Evolutionary conservation across 2,113 vertebrate species (phyloP).

Genomic region (Solea senegalensis): DNA sequence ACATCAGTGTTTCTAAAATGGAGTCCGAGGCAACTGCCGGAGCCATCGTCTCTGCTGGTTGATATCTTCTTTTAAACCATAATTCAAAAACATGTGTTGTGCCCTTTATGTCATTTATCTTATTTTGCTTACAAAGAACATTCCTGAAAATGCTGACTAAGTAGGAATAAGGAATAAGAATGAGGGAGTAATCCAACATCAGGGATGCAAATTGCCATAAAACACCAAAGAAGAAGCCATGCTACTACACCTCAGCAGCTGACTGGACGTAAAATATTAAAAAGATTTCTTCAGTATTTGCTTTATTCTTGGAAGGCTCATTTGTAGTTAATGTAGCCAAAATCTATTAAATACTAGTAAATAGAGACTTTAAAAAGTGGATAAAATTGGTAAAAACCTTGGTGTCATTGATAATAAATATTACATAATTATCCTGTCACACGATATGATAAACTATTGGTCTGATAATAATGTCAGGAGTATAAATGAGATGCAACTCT

Average conservation of each 20-base stretch:
- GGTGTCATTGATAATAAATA: too few relatives aligned
- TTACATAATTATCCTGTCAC: too few relatives aligned
- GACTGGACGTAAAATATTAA: slow-evolving; percentile 16
- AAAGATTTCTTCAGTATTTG: background rate
- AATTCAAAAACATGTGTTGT: background rate
- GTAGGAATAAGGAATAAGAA: too few relatives aligned
- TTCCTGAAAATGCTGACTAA: background rate
- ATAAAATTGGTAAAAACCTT: too few relatives aligned
- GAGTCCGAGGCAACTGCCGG: background rate
- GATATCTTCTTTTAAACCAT: background rate
- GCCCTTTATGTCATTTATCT: slow-evolving; percentile 10
- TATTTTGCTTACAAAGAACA: slow-evolving; percentile 15
- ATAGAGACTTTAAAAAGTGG: too few relatives aligned
- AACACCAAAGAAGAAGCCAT: too few relatives aligned
- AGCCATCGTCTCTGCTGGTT: slow-evolving; percentile 1
- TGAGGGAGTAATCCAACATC: too few relatives aligned
- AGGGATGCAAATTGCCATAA: too few relatives aligned
- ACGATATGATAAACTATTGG: too few relatives aligned
- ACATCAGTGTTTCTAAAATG: slow-evolving; percentile 11
- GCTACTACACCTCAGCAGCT: slow-evolving; percentile 18
- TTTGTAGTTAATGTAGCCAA: slow-evolving; percentile 2
- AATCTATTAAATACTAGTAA: background rate
- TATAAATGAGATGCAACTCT: too few relatives aligned
- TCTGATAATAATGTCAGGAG: too few relatives aligned
- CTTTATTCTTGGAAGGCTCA: slow-evolving; percentile 1